Evolutionary conservation across 64 coral and sea anemone species (phyloP).

Genomic region (Orbicella faveolata): DNA sequence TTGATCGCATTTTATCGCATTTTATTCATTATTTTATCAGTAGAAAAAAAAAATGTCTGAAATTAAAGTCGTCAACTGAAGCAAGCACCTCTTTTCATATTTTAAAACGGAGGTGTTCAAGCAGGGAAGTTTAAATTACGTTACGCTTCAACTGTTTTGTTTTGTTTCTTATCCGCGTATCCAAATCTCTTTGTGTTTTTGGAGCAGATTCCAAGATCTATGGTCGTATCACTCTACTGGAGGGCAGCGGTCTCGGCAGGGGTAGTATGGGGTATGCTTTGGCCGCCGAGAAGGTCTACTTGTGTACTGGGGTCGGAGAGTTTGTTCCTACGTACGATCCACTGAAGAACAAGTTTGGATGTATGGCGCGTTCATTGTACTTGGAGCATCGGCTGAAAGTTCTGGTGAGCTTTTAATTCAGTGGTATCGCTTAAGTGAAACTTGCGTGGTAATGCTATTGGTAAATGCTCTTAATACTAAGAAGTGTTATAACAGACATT

Average conservation of each 20-base stretch:
- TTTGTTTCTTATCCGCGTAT: background rate
- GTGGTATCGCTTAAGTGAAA: background rate
- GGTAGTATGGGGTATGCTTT: conserved; percentile 68
- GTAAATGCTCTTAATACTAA: too few relatives aligned
- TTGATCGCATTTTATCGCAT: too few relatives aligned
- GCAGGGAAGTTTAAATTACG: too few relatives aligned
- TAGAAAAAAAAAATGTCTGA: too few relatives aligned
- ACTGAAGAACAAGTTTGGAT: conserved; percentile 73
- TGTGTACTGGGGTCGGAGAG: conserved; percentile 80
- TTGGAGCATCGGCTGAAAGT: conserved; percentile 83
- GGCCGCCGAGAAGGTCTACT: conserved; percentile 72
- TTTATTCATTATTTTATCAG: too few relatives aligned
- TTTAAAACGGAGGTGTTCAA: too few relatives aligned
- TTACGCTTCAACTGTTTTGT: too few relatives aligned
- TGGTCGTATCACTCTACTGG: conserved; percentile 70
- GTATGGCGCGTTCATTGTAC: conserved; percentile 72
- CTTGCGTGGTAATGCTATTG: too few relatives aligned
- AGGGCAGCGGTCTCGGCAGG: conserved; percentile 33
- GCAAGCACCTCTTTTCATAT: too few relatives aligned
- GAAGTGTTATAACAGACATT: too few relatives aligned
- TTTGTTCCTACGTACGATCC: conserved; percentile 83
- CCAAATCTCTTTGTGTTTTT: background rate
- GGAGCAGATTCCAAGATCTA: conserved; percentile 84
- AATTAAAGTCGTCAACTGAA: too few relatives aligned
- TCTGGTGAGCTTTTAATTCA: conserved; percentile 56